Evolutionary conservation across 2,888 invertebrate species (phyloP), one percentile per base, ranked within the genome.

Genomic region (Meiosimyza decipiens): DNA sequence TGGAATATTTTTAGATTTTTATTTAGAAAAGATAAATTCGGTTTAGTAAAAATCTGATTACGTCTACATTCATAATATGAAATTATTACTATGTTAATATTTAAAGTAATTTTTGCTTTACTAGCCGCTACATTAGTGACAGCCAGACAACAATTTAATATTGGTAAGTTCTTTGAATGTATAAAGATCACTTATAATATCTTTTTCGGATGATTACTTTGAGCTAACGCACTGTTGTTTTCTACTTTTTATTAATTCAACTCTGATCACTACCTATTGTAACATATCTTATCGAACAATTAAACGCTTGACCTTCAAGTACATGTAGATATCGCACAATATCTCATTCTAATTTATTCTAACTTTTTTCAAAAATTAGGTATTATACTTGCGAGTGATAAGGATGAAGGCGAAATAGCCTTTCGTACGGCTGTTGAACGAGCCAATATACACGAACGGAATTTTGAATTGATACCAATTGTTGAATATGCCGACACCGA

Each of bases 341-440:
- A 28, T 28, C 28, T 28, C 28, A 28, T 28, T 28, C 12, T 28
- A 51, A 64, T 9, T 15, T 16, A 28, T 54, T 5, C 6, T 16
- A 7, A 15, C 18, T 52, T n/a, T 49, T 33, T 69, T n/a, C 22
- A 13, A 6, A 40, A 40, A 40, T 9, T 40, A 87, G 87, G 87
- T 60, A 83, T 82, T 73, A 87, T 91, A 76, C 90, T 91, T 78
- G 87, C 91, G 83, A 84, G 88, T 57, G 87, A 88, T 66, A 89
- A 89, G 73, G 84, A 85, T 72, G 89, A 90, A 73, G 88, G 89
- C 70, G 90, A 91, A 80, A 88, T 90, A n/a, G 92, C 91, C 51
- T 90, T 92, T 82, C 86, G 85, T 62, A 87, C 89, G 52, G 90
- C 91, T 3, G 85, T 90, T 40, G 87, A 88, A 71, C 85, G 88